Evolutionary conservation across 2,888 invertebrate species (phyloP).

Genomic region (Xanthia icteritia): DNA sequence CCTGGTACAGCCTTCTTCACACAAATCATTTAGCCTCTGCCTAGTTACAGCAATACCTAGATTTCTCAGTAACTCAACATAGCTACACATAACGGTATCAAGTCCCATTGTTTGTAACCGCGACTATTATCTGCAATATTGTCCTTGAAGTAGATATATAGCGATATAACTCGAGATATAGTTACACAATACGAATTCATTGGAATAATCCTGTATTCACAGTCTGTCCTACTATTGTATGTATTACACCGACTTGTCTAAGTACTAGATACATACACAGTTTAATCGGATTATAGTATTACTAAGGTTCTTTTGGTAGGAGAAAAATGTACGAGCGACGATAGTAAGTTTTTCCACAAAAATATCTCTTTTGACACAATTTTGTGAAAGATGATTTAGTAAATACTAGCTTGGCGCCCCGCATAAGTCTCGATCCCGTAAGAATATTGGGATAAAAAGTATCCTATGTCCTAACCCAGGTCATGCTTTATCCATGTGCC

Average conservation of each 20-base stretch:
- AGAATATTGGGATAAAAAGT: no score
- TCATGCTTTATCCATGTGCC: no score
- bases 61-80: not conserved
- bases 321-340: not conserved
- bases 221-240: not conserved
- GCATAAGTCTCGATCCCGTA: no score
- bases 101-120: not conserved
- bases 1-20: not conserved
- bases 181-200: not conserved
- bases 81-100: not conserved
- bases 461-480: no score
- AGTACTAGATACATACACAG: not conserved
- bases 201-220: conserved; percentile 14
- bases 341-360: not conserved
- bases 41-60: not conserved
- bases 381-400: no score
- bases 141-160: conserved; percentile 5
- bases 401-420: no score
- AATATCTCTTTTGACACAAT: not conserved
- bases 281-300: conserved; percentile 6
- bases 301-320: not conserved
- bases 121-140: not conserved
- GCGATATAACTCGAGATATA: not conserved
- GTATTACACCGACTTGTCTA: not conserved
- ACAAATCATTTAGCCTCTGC: not conserved